phyloP scores from a whole-genome alignment of 2,888 invertebrate species.

The Bombylius major region DNA sequence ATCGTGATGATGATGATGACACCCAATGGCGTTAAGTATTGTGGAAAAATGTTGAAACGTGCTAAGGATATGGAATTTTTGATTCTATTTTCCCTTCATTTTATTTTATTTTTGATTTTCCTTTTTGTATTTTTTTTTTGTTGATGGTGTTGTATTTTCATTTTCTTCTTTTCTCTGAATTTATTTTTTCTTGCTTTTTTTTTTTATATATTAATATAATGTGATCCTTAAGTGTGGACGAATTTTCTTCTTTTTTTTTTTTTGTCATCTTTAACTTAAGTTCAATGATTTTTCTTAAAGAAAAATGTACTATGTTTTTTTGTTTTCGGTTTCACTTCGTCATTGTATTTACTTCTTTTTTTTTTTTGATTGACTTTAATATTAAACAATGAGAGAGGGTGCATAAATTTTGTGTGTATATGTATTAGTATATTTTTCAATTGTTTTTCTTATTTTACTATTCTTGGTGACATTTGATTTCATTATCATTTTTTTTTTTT shows the following conservation, averaged over 20 bases:
- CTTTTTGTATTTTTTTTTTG: neutral
- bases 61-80: neutral
- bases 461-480: too few species aligned
- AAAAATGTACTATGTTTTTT: neutral
- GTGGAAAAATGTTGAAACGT: neutral
- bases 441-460: neutral
- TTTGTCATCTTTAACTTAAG: neutral
- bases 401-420: neutral
- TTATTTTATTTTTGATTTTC: neutral
- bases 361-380: neutral
- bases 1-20: neutral
- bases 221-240: neutral
- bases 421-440: neutral
- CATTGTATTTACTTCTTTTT: neutral
- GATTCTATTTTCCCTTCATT: neutral
- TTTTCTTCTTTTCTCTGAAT: too few species aligned
- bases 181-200: neutral
- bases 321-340: neutral
- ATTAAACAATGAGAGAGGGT: neutral
- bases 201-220: neutral
- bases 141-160: too few species aligned
- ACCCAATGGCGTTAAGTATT: neutral
- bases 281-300: neutral
- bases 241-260: neutral
- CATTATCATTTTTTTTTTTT: too few species aligned